Conservation (phyloP, 1,140 invertebrate species). For the Neodiprion fabricii region DNA sequence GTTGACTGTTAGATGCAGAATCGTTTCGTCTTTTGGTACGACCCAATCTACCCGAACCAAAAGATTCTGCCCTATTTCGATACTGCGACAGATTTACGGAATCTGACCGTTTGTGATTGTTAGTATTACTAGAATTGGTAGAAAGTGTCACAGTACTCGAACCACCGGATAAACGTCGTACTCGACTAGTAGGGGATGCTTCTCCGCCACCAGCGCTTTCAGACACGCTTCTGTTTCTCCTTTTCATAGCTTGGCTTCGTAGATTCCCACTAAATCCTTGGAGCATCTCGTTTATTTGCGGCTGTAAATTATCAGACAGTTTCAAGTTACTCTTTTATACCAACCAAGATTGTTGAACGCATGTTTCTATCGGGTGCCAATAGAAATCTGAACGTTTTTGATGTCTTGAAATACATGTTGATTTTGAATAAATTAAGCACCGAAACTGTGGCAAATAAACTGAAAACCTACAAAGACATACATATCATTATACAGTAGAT, state of each 20-base stretch:
- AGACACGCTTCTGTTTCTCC: constrained; percentile 67
- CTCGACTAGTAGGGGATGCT: constrained; percentile 40
- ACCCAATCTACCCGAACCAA: constrained; percentile 51
- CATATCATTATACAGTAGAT: no score
- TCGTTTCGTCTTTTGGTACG: constrained; percentile 40
- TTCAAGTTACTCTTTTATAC: no score
- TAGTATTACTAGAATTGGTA: constrained; percentile 30
- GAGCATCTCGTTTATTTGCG: constrained; percentile 66
- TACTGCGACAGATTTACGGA: constrained; percentile 45
- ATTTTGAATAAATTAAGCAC: no score
- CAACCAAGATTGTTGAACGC: background rate
- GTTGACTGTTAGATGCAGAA: constrained; percentile 30
- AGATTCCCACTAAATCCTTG: constrained; percentile 55
- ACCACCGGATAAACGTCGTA: constrained; percentile 54
- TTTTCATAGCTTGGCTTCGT: constrained; percentile 56
- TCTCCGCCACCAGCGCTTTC: constrained; percentile 60
- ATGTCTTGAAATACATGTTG: no score
- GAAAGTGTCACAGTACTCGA: constrained; percentile 49
- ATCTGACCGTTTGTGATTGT: constrained; percentile 36
- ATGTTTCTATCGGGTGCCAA: no score
- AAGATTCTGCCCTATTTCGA: constrained; percentile 50
- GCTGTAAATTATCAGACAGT: constrained; percentile 40
- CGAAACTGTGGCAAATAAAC: no score
- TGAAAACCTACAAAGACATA: no score
- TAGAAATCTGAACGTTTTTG: no score